Conservation (phyloP, 2,113 vertebrate species). For the Helogale parvula region DNA sequence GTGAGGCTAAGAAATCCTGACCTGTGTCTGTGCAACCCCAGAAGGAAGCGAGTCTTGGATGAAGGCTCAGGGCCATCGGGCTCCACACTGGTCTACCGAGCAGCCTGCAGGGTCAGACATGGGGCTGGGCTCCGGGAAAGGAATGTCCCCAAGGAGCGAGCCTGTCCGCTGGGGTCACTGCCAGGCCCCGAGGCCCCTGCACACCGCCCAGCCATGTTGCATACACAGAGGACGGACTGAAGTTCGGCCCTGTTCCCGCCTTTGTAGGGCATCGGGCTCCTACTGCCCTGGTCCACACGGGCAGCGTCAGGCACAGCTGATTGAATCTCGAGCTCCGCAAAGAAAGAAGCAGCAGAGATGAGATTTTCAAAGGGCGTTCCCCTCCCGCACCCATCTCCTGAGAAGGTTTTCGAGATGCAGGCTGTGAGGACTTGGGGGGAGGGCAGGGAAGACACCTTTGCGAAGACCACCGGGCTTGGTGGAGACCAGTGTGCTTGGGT, state of each 20-base stretch:
- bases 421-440: neutral
- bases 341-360: neutral
- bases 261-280: neutral
- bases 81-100: neutral
- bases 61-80: neutral
- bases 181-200: neutral
- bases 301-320: neutral
- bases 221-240: neutral
- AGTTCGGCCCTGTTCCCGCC: accelerated
- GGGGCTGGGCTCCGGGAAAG: neutral
- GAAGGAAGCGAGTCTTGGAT: neutral
- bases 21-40: neutral
- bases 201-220: accelerated
- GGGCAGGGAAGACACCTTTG: neutral
- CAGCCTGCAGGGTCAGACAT: accelerated
- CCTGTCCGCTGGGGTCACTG: neutral
- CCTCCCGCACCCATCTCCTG: neutral
- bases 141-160: neutral
- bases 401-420: neutral
- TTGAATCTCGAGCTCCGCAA: neutral
- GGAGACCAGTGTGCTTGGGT: neutral
- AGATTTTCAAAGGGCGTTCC: neutral
- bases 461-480: neutral
- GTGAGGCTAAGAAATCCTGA: neutral
- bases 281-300: neutral